Evolutionary conservation across 1,140 invertebrate genomes (phyloP).

Genomic region (Archivesica marissinica): DNA sequence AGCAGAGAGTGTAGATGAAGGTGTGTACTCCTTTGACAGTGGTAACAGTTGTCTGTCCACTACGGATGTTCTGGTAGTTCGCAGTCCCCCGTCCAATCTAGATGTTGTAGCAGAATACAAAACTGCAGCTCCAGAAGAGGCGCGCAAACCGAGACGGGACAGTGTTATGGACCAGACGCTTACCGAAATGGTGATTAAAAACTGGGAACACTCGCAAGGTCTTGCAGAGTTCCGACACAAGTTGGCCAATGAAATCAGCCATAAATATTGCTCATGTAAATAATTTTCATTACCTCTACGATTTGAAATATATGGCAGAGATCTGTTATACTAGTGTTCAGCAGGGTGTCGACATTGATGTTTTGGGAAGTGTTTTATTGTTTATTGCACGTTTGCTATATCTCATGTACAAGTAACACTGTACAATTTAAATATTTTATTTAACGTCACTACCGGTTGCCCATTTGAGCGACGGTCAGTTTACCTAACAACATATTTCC

Average conservation of each 20-base stretch:
- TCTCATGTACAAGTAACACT: too few relatives aligned
- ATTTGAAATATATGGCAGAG: too few relatives aligned
- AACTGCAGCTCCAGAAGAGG: not conserved
- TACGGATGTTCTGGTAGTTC: not conserved
- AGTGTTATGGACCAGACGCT: slow-evolving; percentile 40
- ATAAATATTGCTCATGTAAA: slow-evolving; percentile 61
- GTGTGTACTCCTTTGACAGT: slow-evolving; percentile 39
- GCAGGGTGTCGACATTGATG: too few relatives aligned
- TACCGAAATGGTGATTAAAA: slow-evolving; percentile 43
- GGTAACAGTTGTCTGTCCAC: not conserved
- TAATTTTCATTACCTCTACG: too few relatives aligned
- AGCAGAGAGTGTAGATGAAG: slow-evolving; percentile 42
- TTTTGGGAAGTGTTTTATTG: too few relatives aligned
- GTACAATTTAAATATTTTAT: too few relatives aligned
- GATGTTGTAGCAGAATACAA: not conserved
- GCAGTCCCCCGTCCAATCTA: not conserved
- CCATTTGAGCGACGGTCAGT: too few relatives aligned
- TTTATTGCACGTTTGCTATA: too few relatives aligned
- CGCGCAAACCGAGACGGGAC: not conserved
- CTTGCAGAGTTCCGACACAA: slow-evolving; percentile 13
- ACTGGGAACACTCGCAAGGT: slow-evolving; percentile 4
- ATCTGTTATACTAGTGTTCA: too few relatives aligned
- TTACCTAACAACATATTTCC: too few relatives aligned
- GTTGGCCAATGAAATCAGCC: slow-evolving; percentile 42
- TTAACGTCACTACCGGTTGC: too few relatives aligned